Conservation (phyloP, 2,888 invertebrate species). For the Drosophila suboccidentalis region DNA sequence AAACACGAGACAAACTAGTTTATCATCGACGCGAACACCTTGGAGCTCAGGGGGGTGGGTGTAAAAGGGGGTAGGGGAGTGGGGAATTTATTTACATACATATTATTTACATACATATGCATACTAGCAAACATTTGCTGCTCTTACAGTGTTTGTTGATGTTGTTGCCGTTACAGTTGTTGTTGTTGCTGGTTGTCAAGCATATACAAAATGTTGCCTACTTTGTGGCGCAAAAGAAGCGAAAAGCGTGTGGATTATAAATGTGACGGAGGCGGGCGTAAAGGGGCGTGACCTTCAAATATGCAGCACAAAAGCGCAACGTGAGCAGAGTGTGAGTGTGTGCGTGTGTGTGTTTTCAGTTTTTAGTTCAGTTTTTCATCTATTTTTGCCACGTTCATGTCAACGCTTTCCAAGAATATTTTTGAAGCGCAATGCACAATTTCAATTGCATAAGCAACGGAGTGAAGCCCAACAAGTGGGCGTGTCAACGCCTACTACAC, state of each 20-base stretch:
- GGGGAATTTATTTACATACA: background rate
- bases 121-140: constrained; percentile 22
- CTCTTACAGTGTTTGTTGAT: constrained; percentile 22
- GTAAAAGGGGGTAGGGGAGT: background rate
- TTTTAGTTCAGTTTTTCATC: constrained; percentile 21
- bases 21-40: constrained; percentile 19
- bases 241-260: constrained; percentile 46
- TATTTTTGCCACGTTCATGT: constrained; percentile 36
- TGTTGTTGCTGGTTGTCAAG: constrained; percentile 25
- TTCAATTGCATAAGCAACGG: constrained; percentile 44
- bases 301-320: constrained; percentile 52
- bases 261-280: constrained; percentile 8
- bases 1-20: constrained; percentile 15
- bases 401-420: constrained; percentile 46
- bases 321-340: constrained; percentile 1
- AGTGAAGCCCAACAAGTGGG: constrained; percentile 60
- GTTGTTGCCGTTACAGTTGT: constrained; percentile 14
- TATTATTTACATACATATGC: too few species aligned
- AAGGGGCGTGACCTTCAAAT: constrained; percentile 42
- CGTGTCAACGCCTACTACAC: constrained; percentile 37
- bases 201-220: constrained; percentile 38
- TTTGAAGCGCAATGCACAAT: constrained; percentile 30
- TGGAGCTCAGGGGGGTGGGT: background rate
- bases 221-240: constrained; percentile 39
- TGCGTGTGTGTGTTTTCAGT: constrained; percentile 1